These are phyloP conservation scores for Chloroceryle inda DNA, from an alignment of 2,797 vertebrate genomes.

Conservation along the genomic window DNA sequence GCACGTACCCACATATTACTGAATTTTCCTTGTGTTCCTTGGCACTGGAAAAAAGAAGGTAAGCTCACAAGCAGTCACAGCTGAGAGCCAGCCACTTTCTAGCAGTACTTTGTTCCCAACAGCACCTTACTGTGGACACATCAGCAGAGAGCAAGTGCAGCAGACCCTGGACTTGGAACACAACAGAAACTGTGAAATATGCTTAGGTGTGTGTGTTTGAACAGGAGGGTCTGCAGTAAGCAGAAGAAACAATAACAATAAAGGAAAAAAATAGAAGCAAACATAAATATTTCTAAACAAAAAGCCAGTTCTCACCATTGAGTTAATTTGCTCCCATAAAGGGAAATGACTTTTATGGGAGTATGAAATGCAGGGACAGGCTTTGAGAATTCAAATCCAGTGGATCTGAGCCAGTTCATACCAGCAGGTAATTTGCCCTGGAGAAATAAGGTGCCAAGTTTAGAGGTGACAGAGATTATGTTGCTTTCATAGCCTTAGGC, in stretches of 20 bases:
- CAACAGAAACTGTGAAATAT: not conserved
- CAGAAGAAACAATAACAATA: not conserved
- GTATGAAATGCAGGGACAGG: not conserved
- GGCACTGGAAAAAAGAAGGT: not conserved
- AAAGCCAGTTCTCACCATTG: not conserved
- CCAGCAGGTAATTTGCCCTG: not conserved
- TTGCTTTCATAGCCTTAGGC: not conserved
- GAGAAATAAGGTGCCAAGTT: not conserved
- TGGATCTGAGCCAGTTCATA: not conserved
- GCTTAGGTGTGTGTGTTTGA: not conserved
- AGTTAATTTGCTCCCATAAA: not conserved
- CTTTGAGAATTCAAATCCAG: not conserved
- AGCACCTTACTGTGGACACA: not conserved
- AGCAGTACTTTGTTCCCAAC: not conserved
- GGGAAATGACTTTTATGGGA: not conserved
- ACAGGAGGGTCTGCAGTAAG: not conserved
- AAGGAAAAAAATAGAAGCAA: not conserved
- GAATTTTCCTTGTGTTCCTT: conserved; percentile 29
- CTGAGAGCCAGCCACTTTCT: not conserved
- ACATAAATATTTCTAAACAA: not conserved
- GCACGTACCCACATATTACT: not conserved
- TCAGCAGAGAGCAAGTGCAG: not conserved
- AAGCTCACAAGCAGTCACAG: not conserved
- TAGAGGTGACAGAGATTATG: not conserved
- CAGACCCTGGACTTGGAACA: not conserved